Evolutionary conservation across 2,888 invertebrate species (phyloP).

Genomic region (Volucella inanis): DNA sequence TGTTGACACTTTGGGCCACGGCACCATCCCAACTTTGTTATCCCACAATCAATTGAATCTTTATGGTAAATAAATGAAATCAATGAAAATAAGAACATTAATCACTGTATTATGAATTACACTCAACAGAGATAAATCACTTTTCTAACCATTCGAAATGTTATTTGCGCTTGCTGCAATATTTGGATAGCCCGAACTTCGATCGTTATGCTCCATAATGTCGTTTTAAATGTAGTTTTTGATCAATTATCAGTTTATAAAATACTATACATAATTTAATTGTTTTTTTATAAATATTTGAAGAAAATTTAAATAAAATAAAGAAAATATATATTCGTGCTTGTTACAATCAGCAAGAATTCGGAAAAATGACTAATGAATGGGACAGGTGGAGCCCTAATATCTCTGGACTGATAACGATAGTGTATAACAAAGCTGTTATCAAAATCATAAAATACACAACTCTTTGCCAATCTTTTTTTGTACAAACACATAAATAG

Average conservation of each 20-base stretch:
- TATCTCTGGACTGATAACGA: slow-evolving; percentile 64
- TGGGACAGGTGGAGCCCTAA: slow-evolving; percentile 62
- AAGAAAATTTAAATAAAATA: background rate
- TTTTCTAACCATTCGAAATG: slow-evolving; percentile 77
- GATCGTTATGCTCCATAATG: slow-evolving; percentile 41
- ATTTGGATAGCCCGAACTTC: slow-evolving; percentile 63
- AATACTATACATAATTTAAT: slow-evolving; percentile 29
- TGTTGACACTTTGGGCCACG: slow-evolving; percentile 82
- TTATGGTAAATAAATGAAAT: slow-evolving; percentile 20
- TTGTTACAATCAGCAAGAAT: slow-evolving; percentile 46
- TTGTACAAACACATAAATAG: background rate
- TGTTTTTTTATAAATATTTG: background rate
- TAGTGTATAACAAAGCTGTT: slow-evolving; percentile 64
- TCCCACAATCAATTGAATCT: slow-evolving; percentile 84
- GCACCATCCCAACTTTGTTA: slow-evolving; percentile 83
- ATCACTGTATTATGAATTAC: too few species aligned
- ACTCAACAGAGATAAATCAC: background rate
- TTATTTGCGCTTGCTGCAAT: slow-evolving; percentile 77
- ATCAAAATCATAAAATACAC: slow-evolving; percentile 56
- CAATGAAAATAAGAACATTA: background rate
- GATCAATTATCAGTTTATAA: slow-evolving; percentile 11
- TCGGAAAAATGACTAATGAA: slow-evolving; percentile 61
- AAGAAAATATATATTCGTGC: slow-evolving; percentile 23
- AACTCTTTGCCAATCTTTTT: slow-evolving; percentile 51
- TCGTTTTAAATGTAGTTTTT: slow-evolving; percentile 27